Evolutionary conservation across 2,888 invertebrate species (phyloP), one percentile per base, ranked within the genome.

Genomic region (Nematopogon swammerdamellus): DNA sequence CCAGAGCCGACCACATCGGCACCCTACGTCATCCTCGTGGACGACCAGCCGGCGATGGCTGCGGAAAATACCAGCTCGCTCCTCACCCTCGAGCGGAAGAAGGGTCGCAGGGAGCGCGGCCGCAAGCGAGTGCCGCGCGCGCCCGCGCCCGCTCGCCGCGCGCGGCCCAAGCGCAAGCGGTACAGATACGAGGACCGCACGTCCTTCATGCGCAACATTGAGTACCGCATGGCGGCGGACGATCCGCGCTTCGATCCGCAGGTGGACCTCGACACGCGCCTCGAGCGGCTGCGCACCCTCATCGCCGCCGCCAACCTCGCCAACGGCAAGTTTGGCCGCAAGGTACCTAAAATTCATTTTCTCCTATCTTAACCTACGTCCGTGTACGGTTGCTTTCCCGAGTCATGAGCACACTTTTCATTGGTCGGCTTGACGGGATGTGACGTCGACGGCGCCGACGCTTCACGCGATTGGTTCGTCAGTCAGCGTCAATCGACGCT

Each of bases 241-340:
- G 77, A 79, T 59, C 77, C 77, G n/a, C 72, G 77, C 56, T 79
- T 79, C 59, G 77, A 77, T 60, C 77, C 77, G 44, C 77, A 76
- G 58, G 73, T 79, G 51, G 77, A 76, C 57, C 60, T 80, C 51
- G 67, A 65, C 56, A 79, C 77, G 54, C 72, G 82, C 25, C 70
- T 77, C 45, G 75, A 73, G 54, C 67, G 68, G 30, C 60, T 81
- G 53, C 75, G 79, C 47, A 72, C 79, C 18, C 79, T 82, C 56
- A 79, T 86, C 54, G 85, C 88, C n/a, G 80, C 85, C 52, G 86
- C 91, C 57, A 91, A 92, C 65, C 77, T 88, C 60, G 90, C 92
- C 65, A 92, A 92, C 65, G 87, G 85, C 63, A 81, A 86, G 49
- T 88, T 89, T 19, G 92, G 92, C 46, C 79, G 91, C 64, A 85